Evolutionary conservation across 2,888 invertebrate genomes (phyloP).

Genomic region (Sycophila texana): DNA sequence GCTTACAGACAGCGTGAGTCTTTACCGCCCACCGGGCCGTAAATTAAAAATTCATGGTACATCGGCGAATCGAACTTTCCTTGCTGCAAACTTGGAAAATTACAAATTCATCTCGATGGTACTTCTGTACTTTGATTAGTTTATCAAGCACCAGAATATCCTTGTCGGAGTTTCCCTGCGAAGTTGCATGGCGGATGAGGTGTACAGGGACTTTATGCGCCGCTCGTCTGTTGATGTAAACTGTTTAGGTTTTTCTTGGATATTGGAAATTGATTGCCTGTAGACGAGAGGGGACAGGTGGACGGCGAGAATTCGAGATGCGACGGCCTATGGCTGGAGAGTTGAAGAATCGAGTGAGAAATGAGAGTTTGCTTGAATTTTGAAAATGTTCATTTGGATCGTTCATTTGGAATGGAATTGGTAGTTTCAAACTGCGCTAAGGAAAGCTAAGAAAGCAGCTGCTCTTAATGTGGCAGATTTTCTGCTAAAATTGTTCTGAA

Average conservation of each 20-base stretch:
- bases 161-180: no score
- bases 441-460: no score
- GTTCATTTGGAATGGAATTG: no score
- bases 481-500: no score
- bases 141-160: neutral
- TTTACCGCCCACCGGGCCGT: no score
- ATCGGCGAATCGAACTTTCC: neutral
- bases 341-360: conserved; percentile 5
- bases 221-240: conserved; percentile 12
- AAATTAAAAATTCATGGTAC: neutral
- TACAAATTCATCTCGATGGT: neutral
- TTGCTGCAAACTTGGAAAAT: neutral
- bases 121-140: conserved; percentile 1
- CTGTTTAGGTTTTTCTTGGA: neutral
- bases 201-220: neutral
- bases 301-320: conserved; percentile 21
- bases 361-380: neutral
- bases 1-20: no score
- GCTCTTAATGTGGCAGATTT: no score
- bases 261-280: conserved; percentile 43
- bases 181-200: no score
- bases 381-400: no score
- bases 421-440: no score
- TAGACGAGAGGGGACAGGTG: neutral
- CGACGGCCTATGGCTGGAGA: conserved; percentile 4